These are phyloP conservation scores for Hyalella azteca DNA, from an alignment of 2,888 invertebrate species.

Conservation along the genomic window DNA sequence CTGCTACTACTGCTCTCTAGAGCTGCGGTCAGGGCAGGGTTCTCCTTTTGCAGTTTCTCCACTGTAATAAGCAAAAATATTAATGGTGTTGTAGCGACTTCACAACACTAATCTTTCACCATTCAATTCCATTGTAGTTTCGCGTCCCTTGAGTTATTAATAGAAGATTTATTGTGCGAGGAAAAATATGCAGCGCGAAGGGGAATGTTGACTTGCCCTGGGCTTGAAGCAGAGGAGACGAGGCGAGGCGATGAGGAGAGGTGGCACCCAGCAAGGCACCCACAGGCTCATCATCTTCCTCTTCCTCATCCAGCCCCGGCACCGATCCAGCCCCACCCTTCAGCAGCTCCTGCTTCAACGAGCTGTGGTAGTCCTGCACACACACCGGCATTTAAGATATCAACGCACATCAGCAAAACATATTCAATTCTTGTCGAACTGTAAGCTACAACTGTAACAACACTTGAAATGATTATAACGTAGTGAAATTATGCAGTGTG, in stretches of 20 bases:
- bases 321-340: neutral
- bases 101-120: too few species aligned
- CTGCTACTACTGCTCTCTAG: conserved; percentile 16
- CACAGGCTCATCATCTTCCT: conserved; percentile 34
- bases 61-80: neutral
- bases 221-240: conserved; percentile 1
- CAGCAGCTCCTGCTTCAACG: conserved; percentile 61
- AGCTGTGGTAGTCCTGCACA: conserved; percentile 56
- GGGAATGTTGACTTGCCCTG: neutral
- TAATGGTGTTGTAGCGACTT: neutral
- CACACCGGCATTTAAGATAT: too few species aligned
- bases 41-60: conserved; percentile 26
- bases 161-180: neutral
- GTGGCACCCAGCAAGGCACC: neutral
- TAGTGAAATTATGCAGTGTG: too few species aligned
- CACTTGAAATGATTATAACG: too few species aligned
- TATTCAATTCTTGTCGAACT: too few species aligned
- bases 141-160: neutral
- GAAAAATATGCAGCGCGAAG: neutral
- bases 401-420: too few species aligned
- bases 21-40: conserved; percentile 16
- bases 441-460: too few species aligned
- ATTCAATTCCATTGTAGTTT: neutral
- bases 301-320: conserved; percentile 28
- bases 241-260: neutral